Conservation (phyloP, 2,888 invertebrate genomes). For the Flabesymbios commensalis region DNA sequence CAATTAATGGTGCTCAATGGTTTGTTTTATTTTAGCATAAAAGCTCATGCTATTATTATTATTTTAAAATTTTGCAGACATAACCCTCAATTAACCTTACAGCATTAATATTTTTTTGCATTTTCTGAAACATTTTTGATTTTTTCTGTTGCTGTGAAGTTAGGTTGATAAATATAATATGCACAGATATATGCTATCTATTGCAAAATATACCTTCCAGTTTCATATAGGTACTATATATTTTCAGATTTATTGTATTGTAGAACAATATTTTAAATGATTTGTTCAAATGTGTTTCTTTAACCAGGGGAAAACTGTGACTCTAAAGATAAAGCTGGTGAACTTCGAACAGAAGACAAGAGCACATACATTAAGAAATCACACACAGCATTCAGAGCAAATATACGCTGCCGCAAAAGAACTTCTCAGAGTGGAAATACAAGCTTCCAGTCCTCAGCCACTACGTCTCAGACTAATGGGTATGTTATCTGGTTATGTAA, state of each 20-base stretch:
- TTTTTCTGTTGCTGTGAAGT: too few relatives aligned
- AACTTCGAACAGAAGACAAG: conserved; percentile 62
- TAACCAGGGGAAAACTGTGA: conserved; percentile 61
- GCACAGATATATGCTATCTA: too few relatives aligned
- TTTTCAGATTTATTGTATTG: not conserved
- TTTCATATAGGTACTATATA: not conserved
- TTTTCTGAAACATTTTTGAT: too few relatives aligned
- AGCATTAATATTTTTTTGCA: too few relatives aligned
- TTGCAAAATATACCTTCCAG: too few relatives aligned
- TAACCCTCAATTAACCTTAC: too few relatives aligned
- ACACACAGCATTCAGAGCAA: conserved; percentile 52
- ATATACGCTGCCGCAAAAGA: conserved; percentile 56
- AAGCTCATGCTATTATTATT: too few relatives aligned
- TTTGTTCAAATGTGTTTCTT: not conserved
- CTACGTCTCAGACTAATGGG: conserved; percentile 57
- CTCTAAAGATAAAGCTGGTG: conserved; percentile 63
- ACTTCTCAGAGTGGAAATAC: conserved; percentile 58
- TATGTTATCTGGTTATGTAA: too few relatives aligned
- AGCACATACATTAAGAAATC: conserved; percentile 53
- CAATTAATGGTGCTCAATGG: too few relatives aligned
- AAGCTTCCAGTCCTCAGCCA: conserved; percentile 40
- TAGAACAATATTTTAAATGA: not conserved
- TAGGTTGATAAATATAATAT: too few relatives aligned
- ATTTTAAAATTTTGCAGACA: too few relatives aligned
- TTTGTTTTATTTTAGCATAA: too few relatives aligned